A percentile compares a stretch with the other conserved stretches of the same genome.
phyloP scores from a whole-genome alignment of 2,888 invertebrate genomes.

The Tenthredo notha region DNA sequence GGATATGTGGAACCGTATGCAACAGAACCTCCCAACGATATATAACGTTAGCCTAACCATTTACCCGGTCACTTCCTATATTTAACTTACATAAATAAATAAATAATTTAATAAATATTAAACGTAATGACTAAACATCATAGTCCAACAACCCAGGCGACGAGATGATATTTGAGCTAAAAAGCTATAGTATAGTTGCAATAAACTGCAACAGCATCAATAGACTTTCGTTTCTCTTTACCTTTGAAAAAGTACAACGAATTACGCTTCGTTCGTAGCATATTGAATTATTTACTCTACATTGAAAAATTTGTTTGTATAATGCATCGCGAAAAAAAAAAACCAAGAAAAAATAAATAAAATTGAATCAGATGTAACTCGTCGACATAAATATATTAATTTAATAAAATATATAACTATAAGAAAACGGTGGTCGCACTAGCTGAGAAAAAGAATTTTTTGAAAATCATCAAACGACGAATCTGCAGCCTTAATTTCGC shows the following conservation, averaged over 20 bases:
- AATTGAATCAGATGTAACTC: slow-evolving; percentile 24
- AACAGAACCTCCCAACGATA: slow-evolving; percentile 53
- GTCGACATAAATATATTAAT: slow-evolving; percentile 5
- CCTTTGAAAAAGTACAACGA: neutral
- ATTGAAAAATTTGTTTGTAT: neutral
- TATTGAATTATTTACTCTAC: neutral
- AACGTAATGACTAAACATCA: slow-evolving; percentile 52
- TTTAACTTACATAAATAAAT: slow-evolving; percentile 13
- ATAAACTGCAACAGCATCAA: slow-evolving; percentile 17
- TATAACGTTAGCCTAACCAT: slow-evolving; percentile 47
- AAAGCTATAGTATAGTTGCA: slow-evolving; percentile 24
- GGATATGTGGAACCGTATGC: slow-evolving; percentile 46
- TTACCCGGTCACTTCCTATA: slow-evolving; percentile 47
- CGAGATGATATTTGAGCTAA: slow-evolving; percentile 48
- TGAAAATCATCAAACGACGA: neutral
- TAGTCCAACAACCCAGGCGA: slow-evolving; percentile 46
- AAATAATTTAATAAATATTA: slow-evolving; percentile 49
- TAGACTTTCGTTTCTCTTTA: slow-evolving; percentile 19
- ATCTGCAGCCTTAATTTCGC: neutral
- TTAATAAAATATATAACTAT: slow-evolving; percentile 12
- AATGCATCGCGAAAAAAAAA: neutral
- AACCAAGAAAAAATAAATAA: neutral
- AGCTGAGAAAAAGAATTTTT: neutral
- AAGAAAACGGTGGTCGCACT: neutral
- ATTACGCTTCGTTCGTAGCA: neutral